Conservation (phyloP, 2,113 vertebrate species). For the Poecilia latipinna region DNA sequence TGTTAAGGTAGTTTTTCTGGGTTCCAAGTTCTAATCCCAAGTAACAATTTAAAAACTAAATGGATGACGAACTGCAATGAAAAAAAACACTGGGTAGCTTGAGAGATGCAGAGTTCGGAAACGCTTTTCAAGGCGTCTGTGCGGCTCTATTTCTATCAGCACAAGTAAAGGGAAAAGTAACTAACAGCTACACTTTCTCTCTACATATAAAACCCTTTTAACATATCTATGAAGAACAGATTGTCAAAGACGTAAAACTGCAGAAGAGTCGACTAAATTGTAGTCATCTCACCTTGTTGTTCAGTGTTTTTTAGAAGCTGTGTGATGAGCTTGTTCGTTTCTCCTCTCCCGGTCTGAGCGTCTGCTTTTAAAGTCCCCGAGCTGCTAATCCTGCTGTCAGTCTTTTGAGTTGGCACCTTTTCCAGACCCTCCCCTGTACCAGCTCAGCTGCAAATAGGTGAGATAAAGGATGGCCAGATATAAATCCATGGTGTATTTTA, state of each 20-base stretch:
- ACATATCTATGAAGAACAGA: neutral
- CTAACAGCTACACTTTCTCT: too few relatives aligned
- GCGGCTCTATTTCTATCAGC: too few relatives aligned
- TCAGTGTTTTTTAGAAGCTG: constrained; percentile 23
- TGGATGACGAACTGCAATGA: neutral
- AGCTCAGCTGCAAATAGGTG: constrained; percentile 52
- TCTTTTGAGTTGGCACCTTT: constrained; percentile 22
- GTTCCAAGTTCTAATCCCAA: too few relatives aligned
- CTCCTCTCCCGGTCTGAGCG: constrained; percentile 5
- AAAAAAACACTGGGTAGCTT: too few relatives aligned
- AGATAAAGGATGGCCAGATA: constrained; percentile 9
- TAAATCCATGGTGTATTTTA: constrained; percentile 27
- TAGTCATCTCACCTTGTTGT: constrained; percentile 42
- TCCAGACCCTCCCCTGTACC: constrained; percentile 15
- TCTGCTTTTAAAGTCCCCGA: constrained; percentile 49
- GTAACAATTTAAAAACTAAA: neutral
- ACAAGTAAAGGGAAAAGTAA: too few relatives aligned
- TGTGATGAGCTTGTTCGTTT: constrained; percentile 11
- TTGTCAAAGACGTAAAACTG: constrained; percentile 4
- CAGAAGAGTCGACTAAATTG: constrained; percentile 11
- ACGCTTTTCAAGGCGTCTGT: neutral
- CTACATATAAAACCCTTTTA: too few relatives aligned
- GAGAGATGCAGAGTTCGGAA: neutral
- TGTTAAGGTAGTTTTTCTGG: too few relatives aligned
- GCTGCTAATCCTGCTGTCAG: constrained; percentile 42